Base-by-base conservation (phyloP, 2,113 vertebrate genomes). In the Porphyrio hochstetteri region DNA sequence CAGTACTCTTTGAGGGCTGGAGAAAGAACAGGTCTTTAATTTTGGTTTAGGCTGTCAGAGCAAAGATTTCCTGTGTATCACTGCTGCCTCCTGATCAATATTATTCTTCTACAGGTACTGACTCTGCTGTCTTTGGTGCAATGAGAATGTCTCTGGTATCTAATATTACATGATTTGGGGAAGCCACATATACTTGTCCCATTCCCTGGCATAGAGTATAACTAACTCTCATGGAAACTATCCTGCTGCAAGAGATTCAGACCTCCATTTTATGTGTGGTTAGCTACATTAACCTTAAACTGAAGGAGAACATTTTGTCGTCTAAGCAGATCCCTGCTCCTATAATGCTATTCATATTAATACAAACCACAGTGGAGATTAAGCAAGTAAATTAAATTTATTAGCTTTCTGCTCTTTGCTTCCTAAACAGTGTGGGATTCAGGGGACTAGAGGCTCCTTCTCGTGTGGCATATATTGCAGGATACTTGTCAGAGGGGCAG, bases 361-460 rank as follows among this genome's bases (percentile, higher is more conserved):
- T 75, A 90, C 28, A 93, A 93, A 93, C 83, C 88, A 92, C 80
- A 33, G 40, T 48, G 69, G 82, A 92, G 86, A 95, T 92, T 78
- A 95, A 81, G 65, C 64, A 70, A 94, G 76, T 82, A 86, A 92
- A 94, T 93, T 93, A 64, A 96, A 92, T 88, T 92, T 89, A 82
- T 95, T 81, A 90, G 74, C n/a, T 15, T 75, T 93, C 83, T 84
- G 80, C 76, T 96, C 61, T 48, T 90, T 81, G 80, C 69, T 86
- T 84, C 86, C 53, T 48, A 79, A 93, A 16, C 31, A 75, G 46
- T 2, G 27, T 48, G 35, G 64, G 81, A 78, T 81, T 88, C 21
- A 42, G 60, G 57, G 52, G 53, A 63, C 68, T 11, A 21, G 27
- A 92, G 76, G 65, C 56, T 59, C 33, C 77, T 46, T 61, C 84